Conservation (phyloP, 2,888 invertebrate species). For the Catocala sponsa region DNA sequence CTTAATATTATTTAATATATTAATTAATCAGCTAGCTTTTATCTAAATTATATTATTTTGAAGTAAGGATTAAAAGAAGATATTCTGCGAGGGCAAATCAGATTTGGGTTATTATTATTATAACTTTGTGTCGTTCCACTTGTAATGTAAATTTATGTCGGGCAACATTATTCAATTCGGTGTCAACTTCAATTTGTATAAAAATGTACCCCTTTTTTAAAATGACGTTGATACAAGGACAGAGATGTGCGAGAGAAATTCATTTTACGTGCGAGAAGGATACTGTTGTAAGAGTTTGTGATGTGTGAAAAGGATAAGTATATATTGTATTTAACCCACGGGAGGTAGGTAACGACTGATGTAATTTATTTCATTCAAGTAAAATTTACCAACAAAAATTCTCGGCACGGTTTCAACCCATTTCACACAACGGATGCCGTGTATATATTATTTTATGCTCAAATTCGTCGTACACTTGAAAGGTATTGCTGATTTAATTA, state of each 20-base stretch:
- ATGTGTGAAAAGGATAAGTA: slow-evolving; percentile 25
- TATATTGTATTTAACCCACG: slow-evolving; percentile 34
- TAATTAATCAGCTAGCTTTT: no score
- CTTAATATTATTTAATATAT: no score
- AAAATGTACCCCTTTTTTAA: slow-evolving; percentile 5
- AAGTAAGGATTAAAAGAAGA: no score
- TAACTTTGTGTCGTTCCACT: slow-evolving; percentile 11
- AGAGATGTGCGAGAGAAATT: slow-evolving; percentile 11
- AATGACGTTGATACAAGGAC: slow-evolving; percentile 13
- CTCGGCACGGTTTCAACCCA: slow-evolving; percentile 31
- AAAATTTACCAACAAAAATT: slow-evolving; percentile 45
- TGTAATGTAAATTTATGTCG: slow-evolving; percentile 26
- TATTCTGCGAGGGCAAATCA: no score
- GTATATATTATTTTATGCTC: slow-evolving; percentile 26
- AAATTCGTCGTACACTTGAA: slow-evolving; percentile 29
- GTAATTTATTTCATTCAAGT: slow-evolving; percentile 46
- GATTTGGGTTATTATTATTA: not conserved
- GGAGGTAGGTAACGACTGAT: slow-evolving; percentile 39
- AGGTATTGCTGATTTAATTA: slow-evolving; percentile 46
- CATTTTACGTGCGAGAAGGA: slow-evolving; percentile 26
- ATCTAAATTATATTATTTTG: no score
- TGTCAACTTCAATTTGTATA: slow-evolving; percentile 27
- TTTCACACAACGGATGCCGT: slow-evolving; percentile 30
- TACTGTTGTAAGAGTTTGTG: slow-evolving; percentile 11
- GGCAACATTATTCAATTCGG: slow-evolving; percentile 27